Evolutionary conservation across 2,113 vertebrate species (phyloP).

Genomic region (Etheostoma spectabile): DNA sequence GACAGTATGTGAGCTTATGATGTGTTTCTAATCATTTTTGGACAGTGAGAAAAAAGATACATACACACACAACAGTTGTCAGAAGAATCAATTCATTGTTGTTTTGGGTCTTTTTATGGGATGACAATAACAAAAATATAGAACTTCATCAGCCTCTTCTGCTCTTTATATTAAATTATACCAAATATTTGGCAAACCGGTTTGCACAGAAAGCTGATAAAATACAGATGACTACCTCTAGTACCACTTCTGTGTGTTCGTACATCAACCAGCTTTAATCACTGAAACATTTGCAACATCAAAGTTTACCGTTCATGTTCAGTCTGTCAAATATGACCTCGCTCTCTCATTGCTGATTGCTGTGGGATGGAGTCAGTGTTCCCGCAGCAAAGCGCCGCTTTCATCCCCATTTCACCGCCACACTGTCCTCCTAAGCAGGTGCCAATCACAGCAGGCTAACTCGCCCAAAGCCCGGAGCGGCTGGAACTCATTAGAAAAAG

Average conservation of each 20-base stretch:
- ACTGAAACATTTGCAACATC: neutral
- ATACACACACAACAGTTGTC: too few relatives aligned
- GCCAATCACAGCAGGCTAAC: conserved; percentile 69
- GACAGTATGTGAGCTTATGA: too few relatives aligned
- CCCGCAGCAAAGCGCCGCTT: conserved; percentile 17
- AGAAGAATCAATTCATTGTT: too few relatives aligned
- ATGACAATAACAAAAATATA: neutral
- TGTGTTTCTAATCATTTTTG: too few relatives aligned
- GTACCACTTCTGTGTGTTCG: neutral
- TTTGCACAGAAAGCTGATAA: neutral
- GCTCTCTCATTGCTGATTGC: conserved; percentile 26
- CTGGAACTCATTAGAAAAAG: conserved; percentile 77
- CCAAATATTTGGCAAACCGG: neutral
- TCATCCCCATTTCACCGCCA: conserved; percentile 35
- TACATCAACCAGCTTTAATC: neutral
- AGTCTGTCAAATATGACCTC: neutral
- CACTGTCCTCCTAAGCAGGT: conserved; percentile 57
- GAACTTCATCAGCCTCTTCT: neutral
- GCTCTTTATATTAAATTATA: neutral
- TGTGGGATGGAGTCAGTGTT: conserved; percentile 3
- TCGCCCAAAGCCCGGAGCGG: conserved; percentile 55
- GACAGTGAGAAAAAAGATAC: too few relatives aligned
- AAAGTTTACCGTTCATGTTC: conserved; percentile 2
- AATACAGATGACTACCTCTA: too few relatives aligned
- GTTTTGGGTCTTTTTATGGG: neutral